These are phyloP conservation scores for Drosophila tropicalis DNA, from an alignment of 1,140 invertebrate species.

Conservation along the genomic window DNA sequence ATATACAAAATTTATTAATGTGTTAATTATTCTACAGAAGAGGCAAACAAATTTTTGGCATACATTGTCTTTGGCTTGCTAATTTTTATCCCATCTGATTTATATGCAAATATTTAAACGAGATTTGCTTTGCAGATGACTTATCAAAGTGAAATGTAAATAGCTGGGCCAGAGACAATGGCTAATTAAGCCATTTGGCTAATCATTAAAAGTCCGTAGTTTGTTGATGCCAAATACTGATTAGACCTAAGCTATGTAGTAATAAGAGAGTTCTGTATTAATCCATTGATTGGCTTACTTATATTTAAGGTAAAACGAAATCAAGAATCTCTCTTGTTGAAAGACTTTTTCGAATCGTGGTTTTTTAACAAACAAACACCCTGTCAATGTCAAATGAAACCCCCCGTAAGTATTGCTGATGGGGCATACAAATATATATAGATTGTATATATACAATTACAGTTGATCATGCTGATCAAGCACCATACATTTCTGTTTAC, in stretches of 20 bases:
- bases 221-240: not conserved
- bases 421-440: not conserved
- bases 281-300: too few species aligned
- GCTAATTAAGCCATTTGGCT: not conserved
- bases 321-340: too few species aligned
- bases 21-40: slow-evolving; percentile 4
- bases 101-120: slow-evolving; percentile 2
- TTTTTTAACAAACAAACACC: too few species aligned
- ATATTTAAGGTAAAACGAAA: too few species aligned
- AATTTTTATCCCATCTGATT: not conserved
- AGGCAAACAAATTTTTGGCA: too few species aligned
- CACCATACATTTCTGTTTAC: not conserved
- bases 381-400: too few species aligned
- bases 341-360: too few species aligned
- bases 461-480: not conserved
- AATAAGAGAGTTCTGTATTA: too few species aligned
- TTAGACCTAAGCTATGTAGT: too few species aligned
- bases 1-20: slow-evolving; percentile 1
- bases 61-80: not conserved
- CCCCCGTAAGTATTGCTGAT: too few species aligned
- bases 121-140: slow-evolving; percentile 2
- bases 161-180: not conserved
- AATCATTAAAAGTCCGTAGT: not conserved
- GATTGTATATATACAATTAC: not conserved
- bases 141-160: slow-evolving; percentile 4